These are phyloP conservation scores for Microplitis mediator DNA, from an alignment of 1,140 invertebrate species.

Conservation along the genomic window DNA sequence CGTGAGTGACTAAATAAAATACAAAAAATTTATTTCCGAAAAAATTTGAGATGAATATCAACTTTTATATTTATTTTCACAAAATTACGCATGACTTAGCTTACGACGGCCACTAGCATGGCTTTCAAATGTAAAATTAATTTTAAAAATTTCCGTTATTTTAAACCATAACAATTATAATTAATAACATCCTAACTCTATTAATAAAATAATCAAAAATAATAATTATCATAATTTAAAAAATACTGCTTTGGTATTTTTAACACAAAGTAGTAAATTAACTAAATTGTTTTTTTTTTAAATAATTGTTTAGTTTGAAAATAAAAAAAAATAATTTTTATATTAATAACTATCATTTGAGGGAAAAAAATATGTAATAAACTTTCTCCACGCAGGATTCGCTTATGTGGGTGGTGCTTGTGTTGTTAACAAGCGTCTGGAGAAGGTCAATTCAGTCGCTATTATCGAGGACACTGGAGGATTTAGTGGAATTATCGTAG, in stretches of 20 bases:
- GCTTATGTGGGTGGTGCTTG: conserved; percentile 95
- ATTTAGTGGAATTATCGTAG: conserved; percentile 94
- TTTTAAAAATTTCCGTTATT: conserved; percentile 16
- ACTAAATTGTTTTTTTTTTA: background rate
- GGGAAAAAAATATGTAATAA: conserved; percentile 18
- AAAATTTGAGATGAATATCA: conserved; percentile 36
- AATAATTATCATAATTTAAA: background rate
- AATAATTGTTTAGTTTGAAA: too few relatives aligned
- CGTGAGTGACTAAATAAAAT: background rate
- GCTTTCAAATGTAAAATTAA: conserved; percentile 41
- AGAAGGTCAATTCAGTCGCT: conserved; percentile 95
- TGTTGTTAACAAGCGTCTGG: conserved; percentile 91
- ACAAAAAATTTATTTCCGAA: too few relatives aligned
- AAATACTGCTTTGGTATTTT: background rate
- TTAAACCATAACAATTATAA: background rate
- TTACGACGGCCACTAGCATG: conserved; percentile 44
- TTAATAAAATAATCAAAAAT: background rate
- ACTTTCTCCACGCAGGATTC: conserved; percentile 72
- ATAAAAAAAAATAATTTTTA: too few relatives aligned
- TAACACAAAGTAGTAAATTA: background rate
- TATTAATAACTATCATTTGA: too few relatives aligned
- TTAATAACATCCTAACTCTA: background rate
- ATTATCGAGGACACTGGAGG: conserved; percentile 96
- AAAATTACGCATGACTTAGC: conserved; percentile 47
- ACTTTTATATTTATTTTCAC: conserved; percentile 36